Percentiles rank a stretch among this genome's conserved stretches.
phyloP scores from a whole-genome alignment of 2,797 vertebrate genomes.

The Lagocephalus sceleratus region DNA sequence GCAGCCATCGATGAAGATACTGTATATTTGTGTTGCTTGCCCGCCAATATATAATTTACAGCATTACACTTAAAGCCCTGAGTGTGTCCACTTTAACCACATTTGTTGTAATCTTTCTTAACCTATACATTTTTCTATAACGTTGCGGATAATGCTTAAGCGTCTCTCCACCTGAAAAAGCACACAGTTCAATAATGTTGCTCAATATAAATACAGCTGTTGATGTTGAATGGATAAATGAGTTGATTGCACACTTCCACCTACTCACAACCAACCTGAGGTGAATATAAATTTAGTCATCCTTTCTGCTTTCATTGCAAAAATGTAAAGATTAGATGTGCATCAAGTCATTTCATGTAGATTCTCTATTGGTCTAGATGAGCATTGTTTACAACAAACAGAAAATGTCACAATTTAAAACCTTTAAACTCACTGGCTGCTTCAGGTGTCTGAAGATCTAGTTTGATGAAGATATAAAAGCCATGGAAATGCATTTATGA shows the following conservation, averaged over 20 bases:
- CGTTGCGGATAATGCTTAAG: no score
- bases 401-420: background rate
- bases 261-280: conserved; percentile 4
- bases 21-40: conserved; percentile 35
- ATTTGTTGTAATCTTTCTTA: background rate
- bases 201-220: conserved; percentile 18
- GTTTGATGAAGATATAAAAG: conserved; percentile 23
- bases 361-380: background rate
- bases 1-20: conserved; percentile 14
- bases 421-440: conserved; percentile 2
- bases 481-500: conserved; percentile 23
- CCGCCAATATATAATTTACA: conserved; percentile 16
- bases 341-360: no score
- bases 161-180: no score
- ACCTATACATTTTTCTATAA: background rate
- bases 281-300: conserved; percentile 1
- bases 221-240: conserved; percentile 7
- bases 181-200: conserved; percentile 5
- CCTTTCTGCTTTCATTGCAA: conserved; percentile 26
- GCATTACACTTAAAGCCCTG: conserved; percentile 29
- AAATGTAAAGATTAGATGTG: conserved; percentile 28
- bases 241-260: conserved; percentile 8
- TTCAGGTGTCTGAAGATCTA: conserved; percentile 6
- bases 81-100: conserved; percentile 20
- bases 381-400: background rate